phyloP scores from a whole-genome alignment of 2,888 invertebrate species.

The Metopia argyrocephala region DNA sequence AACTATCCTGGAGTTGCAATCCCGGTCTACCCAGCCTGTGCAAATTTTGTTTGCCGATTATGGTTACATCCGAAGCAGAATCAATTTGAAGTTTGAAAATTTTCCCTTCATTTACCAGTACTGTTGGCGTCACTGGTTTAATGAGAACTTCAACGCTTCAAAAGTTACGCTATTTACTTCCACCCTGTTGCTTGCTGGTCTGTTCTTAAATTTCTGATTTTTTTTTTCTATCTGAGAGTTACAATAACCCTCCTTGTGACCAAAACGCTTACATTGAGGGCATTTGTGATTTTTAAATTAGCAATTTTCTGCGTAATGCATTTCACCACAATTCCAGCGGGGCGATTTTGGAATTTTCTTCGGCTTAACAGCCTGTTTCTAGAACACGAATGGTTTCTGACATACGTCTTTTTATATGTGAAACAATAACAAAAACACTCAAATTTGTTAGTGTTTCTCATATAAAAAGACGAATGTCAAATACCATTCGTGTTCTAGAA shows the following conservation, averaged over 20 bases:
- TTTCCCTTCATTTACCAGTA: background rate
- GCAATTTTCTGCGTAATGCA: conserved; percentile 13
- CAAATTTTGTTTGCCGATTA: background rate
- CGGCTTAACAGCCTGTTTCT: too few relatives aligned
- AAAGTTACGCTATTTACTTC: conserved; percentile 9
- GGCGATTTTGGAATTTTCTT: conserved; percentile 11
- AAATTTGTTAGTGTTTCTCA: too few relatives aligned
- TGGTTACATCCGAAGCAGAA: conserved; percentile 9
- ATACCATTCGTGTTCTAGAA: too few relatives aligned
- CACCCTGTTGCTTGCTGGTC: background rate
- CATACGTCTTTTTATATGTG: too few relatives aligned
- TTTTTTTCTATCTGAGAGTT: too few relatives aligned
- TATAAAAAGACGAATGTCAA: too few relatives aligned
- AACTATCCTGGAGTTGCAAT: background rate
- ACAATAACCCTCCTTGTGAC: too few relatives aligned
- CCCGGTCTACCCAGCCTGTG: background rate
- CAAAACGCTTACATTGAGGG: background rate
- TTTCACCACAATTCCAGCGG: conserved; percentile 13
- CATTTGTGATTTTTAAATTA: background rate
- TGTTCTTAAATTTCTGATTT: too few relatives aligned
- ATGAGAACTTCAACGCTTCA: conserved; percentile 13
- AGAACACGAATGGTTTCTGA: too few relatives aligned
- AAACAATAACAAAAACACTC: too few relatives aligned
- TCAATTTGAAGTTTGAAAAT: conserved; percentile 1
- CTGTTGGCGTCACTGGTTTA: background rate